These are phyloP conservation scores for Oegoconia quadripuncta DNA, from an alignment of 2,888 invertebrate species.

Conservation along the genomic window DNA sequence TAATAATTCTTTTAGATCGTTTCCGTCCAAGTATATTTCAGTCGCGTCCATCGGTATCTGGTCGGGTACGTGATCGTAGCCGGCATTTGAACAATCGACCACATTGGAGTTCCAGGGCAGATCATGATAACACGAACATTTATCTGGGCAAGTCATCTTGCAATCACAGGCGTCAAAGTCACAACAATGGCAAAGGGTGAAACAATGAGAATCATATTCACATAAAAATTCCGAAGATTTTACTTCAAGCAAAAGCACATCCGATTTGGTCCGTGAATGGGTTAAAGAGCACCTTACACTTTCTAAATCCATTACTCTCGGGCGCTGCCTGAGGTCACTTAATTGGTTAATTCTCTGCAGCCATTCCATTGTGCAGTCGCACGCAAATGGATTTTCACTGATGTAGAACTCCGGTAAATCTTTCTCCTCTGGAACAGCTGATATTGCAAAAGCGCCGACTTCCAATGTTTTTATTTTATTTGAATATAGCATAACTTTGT, in stretches of 20 bases:
- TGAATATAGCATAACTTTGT: conserved; percentile 87
- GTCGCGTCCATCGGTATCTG: conserved; percentile 94
- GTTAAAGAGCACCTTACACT: conserved; percentile 87
- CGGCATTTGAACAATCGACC: conserved; percentile 88
- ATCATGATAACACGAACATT: conserved; percentile 93
- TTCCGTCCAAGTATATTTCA: conserved; percentile 91
- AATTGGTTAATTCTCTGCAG: conserved; percentile 88
- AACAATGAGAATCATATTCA: conserved; percentile 90
- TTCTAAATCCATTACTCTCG: conserved; percentile 89
- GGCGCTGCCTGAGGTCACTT: conserved; percentile 85
- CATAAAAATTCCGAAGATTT: conserved; percentile 89
- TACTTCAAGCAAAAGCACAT: conserved; percentile 82
- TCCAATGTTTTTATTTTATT: conserved; percentile 87
- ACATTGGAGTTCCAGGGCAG: conserved; percentile 91
- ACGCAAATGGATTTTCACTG: conserved; percentile 89
- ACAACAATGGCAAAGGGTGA: conserved; percentile 92
- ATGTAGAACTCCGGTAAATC: conserved; percentile 89
- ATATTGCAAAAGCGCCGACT: conserved; percentile 84
- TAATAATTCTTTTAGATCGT: conserved; percentile 86
- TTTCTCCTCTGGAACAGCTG: conserved; percentile 81
- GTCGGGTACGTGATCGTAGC: conserved; percentile 86
- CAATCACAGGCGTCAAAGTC: conserved; percentile 95
- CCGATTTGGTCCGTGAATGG: conserved; percentile 81
- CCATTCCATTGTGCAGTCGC: conserved; percentile 95
- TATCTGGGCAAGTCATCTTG: conserved; percentile 93